Base-by-base conservation (phyloP, 2,797 vertebrate genomes). In the Bradypus variegatus region DNA sequence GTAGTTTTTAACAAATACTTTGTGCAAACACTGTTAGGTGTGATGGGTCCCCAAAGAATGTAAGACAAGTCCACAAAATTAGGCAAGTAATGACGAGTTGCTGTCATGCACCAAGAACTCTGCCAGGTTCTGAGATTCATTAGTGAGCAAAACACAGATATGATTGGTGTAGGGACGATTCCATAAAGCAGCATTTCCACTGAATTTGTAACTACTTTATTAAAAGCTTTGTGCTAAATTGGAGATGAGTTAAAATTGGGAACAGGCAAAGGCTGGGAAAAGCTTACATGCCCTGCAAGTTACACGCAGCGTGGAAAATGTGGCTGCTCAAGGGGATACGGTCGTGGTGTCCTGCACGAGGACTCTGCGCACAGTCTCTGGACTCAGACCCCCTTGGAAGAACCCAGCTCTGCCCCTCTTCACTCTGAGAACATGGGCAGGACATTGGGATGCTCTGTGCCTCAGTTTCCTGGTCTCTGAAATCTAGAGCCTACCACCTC, bases 281-380 rank as follows among this genome's bases (percentile, higher is more conserved):
- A 1, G 6, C 36, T 41, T 64, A 15, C 33, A 18, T 41, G 38
- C 50, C n/a, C 69, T 76, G 15, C 41, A 31, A 18, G 14, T 83
- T 27, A 38, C 33, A 23, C 2, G 1, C 29, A 31, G 9, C 79
- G 25, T 58, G 73, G 85, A 88, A 38, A 75, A 41, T 11, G 1
- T 1, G 2, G 10, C n/a, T 10, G 9, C 25, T 64, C 36, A 45
- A 19, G 31, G 11, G 12, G n/a, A 23, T 27, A 6, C 3, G 41
- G 23, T 67, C 5, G 1, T 29, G 33, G n/a, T 33, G 13, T 50
- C 55, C 60, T n/a, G 38, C 8, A 23, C 33, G 25, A 50, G 8
- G 50, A n/a, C 75, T 31, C 1, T 45, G 72, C 41, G 23, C 69
- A 6, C 12, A 7, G 41, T 1, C 72, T n/a, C 33, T 15, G 14